phyloP scores from a whole-genome alignment of 2,797 vertebrate species.

The Syncerus caffer region DNA sequence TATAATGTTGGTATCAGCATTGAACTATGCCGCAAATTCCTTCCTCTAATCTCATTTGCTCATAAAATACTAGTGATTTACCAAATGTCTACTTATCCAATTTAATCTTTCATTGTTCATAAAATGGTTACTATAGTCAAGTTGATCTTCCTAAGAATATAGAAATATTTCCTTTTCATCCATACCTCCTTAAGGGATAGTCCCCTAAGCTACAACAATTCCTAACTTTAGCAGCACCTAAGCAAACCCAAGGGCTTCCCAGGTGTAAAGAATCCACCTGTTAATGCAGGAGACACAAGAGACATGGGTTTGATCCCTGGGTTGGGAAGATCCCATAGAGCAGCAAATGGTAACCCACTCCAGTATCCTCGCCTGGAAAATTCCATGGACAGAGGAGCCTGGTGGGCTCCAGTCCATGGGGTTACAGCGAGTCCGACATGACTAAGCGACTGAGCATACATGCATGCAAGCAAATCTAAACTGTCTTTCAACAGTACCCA shows the following conservation, averaged over 20 bases:
- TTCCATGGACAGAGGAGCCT: background rate
- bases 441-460: background rate
- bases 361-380: background rate
- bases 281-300: background rate
- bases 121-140: background rate
- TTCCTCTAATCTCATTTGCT: background rate
- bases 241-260: background rate
- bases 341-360: background rate
- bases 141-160: background rate
- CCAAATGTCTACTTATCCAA: constrained; percentile 1
- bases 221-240: background rate
- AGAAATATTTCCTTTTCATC: background rate
- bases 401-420: background rate
- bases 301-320: background rate
- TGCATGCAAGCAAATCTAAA: background rate
- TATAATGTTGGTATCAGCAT: background rate
- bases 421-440: background rate
- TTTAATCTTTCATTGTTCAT: constrained; percentile 25
- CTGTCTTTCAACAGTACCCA: background rate
- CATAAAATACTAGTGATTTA: constrained; percentile 5
- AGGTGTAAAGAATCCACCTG: background rate
- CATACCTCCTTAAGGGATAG: background rate
- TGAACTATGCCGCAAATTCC: constrained; percentile 15
- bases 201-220: background rate
- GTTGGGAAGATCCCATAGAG: background rate